These are phyloP conservation scores for Liparis tanakae DNA, from an alignment of 2,797 vertebrate species.

Conservation along the genomic window DNA sequence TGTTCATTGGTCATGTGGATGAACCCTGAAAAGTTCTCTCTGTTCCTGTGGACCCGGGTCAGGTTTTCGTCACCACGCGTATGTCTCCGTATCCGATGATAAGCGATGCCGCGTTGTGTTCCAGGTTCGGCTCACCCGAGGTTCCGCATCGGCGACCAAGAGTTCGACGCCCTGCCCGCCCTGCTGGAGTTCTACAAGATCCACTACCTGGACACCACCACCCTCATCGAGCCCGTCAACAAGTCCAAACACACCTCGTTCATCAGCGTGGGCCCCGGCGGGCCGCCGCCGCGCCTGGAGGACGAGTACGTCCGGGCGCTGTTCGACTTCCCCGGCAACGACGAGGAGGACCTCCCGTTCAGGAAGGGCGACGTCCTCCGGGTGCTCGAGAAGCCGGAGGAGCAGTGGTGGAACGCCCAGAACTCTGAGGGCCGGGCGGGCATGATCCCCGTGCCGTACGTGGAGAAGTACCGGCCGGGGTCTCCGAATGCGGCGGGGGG, in stretches of 20 bases:
- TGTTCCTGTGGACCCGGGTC: constrained; percentile 43
- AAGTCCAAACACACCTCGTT: constrained; percentile 89
- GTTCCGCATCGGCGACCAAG: constrained; percentile 98
- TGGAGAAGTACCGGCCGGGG: constrained; percentile 94
- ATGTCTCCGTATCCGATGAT: constrained; percentile 27
- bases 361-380: constrained; percentile 95
- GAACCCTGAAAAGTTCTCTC: constrained; percentile 5
- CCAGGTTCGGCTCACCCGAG: constrained; percentile 87
- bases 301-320: constrained; percentile 96
- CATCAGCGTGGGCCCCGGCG: constrained; percentile 56
- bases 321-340: constrained; percentile 98
- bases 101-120: constrained; percentile 1
- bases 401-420: constrained; percentile 99
- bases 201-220: constrained; percentile 99
- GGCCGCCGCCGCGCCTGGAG: constrained; percentile 88
- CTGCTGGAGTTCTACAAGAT: constrained; percentile 99
- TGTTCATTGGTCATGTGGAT: no score
- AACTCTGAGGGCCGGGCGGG: constrained; percentile 93
- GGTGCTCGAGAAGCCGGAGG: constrained; percentile 97
- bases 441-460: constrained; percentile 99
- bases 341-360: constrained; percentile 98
- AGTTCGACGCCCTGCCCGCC: constrained; percentile 95
- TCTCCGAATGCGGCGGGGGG: constrained; percentile 88
- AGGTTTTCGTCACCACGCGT: background rate
- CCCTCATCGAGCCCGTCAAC: constrained; percentile 95